Evolutionary conservation across 2,888 invertebrate species (phyloP).

Genomic region (Notodromas monacha): DNA sequence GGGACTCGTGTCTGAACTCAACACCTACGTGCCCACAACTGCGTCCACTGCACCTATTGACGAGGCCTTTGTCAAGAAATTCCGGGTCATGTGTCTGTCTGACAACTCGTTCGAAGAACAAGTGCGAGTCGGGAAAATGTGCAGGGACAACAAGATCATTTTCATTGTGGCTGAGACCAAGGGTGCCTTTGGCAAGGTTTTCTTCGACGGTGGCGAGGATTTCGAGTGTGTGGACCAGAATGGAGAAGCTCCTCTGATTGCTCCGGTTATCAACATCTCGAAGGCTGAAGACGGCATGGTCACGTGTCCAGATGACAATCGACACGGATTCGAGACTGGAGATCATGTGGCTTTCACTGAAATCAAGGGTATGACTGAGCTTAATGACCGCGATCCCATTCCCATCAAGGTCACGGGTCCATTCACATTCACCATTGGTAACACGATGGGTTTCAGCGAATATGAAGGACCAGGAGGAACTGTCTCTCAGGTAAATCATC

Average conservation of each 20-base stretch:
- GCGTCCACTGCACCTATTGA: constrained; percentile 15
- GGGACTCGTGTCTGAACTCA: constrained; percentile 18
- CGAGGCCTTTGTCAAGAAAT: constrained; percentile 17
- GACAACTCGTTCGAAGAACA: constrained; percentile 18
- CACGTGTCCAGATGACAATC: constrained; percentile 20
- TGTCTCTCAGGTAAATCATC: too few relatives aligned
- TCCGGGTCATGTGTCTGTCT: constrained; percentile 21
- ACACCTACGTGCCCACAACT: constrained; percentile 19
- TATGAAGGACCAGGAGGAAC: constrained; percentile 22
- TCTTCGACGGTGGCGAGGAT: constrained; percentile 22
- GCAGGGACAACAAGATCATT: constrained; percentile 17
- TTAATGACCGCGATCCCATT: constrained; percentile 20
- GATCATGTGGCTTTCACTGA: constrained; percentile 23
- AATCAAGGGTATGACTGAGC: constrained; percentile 22
- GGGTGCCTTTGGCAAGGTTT: constrained; percentile 23
- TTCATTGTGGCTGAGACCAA: constrained; percentile 20
- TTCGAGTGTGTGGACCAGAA: constrained; percentile 20
- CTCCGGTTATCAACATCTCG: constrained; percentile 20
- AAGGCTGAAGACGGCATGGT: constrained; percentile 21
- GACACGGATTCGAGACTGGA: constrained; percentile 23
- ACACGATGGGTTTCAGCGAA: constrained; percentile 16
- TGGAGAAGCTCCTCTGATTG: constrained; percentile 20
- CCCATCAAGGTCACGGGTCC: constrained; percentile 21
- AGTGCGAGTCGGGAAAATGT: constrained; percentile 17
- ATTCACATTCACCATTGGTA: constrained; percentile 23